These are phyloP conservation scores for Ryuthela nishihirai DNA, from an alignment of 2,888 invertebrate species.

Conservation along the genomic window DNA sequence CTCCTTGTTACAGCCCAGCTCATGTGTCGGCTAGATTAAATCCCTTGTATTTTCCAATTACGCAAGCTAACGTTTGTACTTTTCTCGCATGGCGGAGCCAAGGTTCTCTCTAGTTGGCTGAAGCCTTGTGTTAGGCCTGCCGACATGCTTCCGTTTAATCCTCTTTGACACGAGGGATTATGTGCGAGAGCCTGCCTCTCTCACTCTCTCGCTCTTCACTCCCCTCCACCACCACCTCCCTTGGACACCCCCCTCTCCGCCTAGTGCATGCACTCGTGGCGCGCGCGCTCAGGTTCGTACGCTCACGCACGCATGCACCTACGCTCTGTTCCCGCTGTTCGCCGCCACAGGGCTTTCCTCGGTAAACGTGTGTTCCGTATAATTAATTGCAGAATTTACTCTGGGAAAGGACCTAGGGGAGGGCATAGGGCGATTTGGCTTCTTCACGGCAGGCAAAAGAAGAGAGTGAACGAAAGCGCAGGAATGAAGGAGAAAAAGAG, in stretches of 20 bases:
- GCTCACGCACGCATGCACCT: too few relatives aligned
- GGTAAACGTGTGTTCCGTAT: neutral
- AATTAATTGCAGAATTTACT: constrained; percentile 1
- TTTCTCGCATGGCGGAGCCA: neutral
- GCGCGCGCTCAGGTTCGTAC: too few relatives aligned
- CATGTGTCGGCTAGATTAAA: neutral
- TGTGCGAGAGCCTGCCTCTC: too few relatives aligned
- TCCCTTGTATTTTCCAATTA: constrained; percentile 1
- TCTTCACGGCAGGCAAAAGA: too few relatives aligned
- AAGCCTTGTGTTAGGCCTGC: neutral
- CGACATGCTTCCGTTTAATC: neutral
- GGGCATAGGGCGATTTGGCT: neutral
- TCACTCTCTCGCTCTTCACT: too few relatives aligned
- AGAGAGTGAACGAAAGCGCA: too few relatives aligned
- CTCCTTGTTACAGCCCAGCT: neutral
- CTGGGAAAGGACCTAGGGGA: neutral
- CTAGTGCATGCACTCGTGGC: too few relatives aligned
- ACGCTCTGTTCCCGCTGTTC: too few relatives aligned
- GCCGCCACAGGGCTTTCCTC: neutral
- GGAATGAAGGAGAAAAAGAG: too few relatives aligned
- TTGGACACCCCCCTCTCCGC: too few relatives aligned
- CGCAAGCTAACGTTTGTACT: neutral
- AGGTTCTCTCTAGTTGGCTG: neutral
- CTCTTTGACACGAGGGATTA: neutral
- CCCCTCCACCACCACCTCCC: too few relatives aligned